These are phyloP conservation scores for Notechis scutatus DNA, from an alignment of 2,113 vertebrate species.

Conservation along the genomic window DNA sequence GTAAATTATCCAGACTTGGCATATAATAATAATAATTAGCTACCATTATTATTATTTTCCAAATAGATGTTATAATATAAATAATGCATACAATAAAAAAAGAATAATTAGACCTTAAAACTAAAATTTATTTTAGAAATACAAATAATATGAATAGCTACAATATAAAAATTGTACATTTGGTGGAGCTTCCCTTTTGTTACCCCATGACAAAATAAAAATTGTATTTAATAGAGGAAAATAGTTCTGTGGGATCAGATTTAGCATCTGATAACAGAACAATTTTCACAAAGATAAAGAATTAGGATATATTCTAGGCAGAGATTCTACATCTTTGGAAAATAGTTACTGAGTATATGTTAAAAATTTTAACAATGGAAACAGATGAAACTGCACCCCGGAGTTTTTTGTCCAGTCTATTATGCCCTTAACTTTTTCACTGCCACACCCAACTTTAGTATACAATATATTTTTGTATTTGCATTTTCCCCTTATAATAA, in stretches of 20 bases:
- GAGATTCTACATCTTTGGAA: background rate
- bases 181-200: background rate
- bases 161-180: background rate
- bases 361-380: background rate
- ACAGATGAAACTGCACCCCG: background rate
- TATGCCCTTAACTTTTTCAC: background rate
- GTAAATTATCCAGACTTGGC: too few relatives aligned
- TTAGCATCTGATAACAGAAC: background rate
- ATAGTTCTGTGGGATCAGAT: background rate
- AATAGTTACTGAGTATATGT: background rate
- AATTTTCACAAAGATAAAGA: background rate
- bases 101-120: background rate
- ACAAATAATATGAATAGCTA: background rate
- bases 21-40: background rate
- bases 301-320: background rate
- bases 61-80: background rate
- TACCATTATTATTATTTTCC: background rate
- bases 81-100: slow-evolving; percentile 1
- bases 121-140: background rate
- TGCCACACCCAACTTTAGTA: background rate
- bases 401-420: background rate
- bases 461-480: background rate
- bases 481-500: too few relatives aligned
- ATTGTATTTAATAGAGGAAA: background rate
- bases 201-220: background rate